phyloP scores from a whole-genome alignment of 2,113 vertebrate genomes.

The Platycercus adscitus region DNA sequence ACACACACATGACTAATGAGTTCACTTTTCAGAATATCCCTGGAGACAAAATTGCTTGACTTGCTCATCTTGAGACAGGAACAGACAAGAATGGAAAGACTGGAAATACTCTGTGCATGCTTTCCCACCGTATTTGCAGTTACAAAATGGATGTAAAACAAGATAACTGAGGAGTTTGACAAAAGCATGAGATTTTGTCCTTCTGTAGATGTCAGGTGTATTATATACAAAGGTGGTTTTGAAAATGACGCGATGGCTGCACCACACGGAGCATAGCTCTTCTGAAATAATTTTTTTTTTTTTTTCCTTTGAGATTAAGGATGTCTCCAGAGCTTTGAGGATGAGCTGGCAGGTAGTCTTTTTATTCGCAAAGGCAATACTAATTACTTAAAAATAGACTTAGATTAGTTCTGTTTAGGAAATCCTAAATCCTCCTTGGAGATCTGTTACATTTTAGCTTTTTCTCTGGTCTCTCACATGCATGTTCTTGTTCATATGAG shows the following conservation, averaged over 20 bases:
- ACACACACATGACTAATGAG: background rate
- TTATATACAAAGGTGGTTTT: background rate
- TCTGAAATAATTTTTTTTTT: background rate
- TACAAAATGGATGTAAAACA: background rate
- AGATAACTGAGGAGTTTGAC: background rate
- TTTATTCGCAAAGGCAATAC: background rate
- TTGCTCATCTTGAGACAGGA: background rate
- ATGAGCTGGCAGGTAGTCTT: background rate
- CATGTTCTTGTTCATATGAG: background rate
- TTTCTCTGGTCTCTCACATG: background rate
- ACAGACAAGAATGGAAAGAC: background rate
- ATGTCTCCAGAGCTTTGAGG: background rate
- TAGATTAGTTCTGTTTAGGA: background rate
- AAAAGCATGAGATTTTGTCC: background rate
- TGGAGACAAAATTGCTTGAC: background rate
- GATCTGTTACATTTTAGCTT: background rate
- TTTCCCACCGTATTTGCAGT: background rate
- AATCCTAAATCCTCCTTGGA: background rate
- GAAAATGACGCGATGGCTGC: background rate
- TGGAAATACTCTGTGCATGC: background rate
- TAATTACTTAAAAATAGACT: background rate
- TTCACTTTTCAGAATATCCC: background rate
- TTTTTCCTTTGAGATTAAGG: background rate
- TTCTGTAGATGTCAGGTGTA: background rate
- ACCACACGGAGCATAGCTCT: background rate